phyloP scores from a whole-genome alignment of 2,888 invertebrate genomes.

The Heliconius ethilla region DNA sequence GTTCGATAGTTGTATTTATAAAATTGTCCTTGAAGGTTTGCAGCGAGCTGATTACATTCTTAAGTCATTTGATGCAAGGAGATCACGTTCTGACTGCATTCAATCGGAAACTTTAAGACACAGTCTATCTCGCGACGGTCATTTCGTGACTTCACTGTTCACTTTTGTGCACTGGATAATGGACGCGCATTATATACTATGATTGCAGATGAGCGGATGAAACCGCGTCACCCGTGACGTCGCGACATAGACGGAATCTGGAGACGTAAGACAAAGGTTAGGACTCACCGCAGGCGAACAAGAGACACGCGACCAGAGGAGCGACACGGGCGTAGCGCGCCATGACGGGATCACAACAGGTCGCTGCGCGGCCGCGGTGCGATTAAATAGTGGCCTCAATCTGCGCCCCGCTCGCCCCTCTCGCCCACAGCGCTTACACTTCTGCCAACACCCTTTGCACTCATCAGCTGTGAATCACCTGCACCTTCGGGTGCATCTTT shows the following conservation, averaged over 20 bases:
- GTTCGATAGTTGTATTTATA: constrained; percentile 60
- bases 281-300: constrained; percentile 82
- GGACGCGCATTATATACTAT: constrained; percentile 65
- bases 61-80: constrained; percentile 66
- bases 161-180: constrained; percentile 64
- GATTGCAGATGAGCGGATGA: constrained; percentile 57
- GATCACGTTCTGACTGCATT: constrained; percentile 65
- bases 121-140: constrained; percentile 71
- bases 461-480: constrained; percentile 75
- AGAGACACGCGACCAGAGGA: constrained; percentile 81
- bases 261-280: constrained; percentile 78
- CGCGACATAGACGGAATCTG: constrained; percentile 75
- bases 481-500: constrained; percentile 48
- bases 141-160: constrained; percentile 73
- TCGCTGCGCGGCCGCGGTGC: constrained; percentile 79
- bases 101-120: constrained; percentile 65
- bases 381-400: constrained; percentile 82
- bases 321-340: constrained; percentile 82
- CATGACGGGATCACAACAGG: constrained; percentile 83
- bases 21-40: constrained; percentile 71
- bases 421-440: constrained; percentile 77
- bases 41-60: constrained; percentile 65
- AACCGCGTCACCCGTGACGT: constrained; percentile 72
- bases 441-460: constrained; percentile 76
- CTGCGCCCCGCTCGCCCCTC: constrained; percentile 79